These are phyloP conservation scores for Drosophila subpulchrella DNA, from an alignment of 1,140 invertebrate species.

Conservation along the genomic window DNA sequence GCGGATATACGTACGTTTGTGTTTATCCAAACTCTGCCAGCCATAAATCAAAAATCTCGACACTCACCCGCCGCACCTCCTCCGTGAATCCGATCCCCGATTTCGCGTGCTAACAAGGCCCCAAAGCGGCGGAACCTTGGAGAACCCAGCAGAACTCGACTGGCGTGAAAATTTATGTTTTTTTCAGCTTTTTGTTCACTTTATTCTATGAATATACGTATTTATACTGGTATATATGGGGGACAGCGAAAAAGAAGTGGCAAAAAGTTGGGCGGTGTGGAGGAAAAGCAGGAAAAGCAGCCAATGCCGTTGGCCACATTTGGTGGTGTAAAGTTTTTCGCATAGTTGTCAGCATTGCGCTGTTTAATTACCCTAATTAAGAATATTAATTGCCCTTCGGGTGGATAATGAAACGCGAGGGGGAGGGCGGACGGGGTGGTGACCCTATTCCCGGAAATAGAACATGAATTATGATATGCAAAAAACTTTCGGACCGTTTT, in stretches of 20 bases:
- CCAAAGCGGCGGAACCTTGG: slow-evolving; percentile 57
- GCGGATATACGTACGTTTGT: slow-evolving; percentile 23
- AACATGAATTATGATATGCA: slow-evolving; percentile 74
- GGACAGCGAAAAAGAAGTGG: slow-evolving; percentile 22
- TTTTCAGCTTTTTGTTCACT: slow-evolving; percentile 55
- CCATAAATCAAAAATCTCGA: slow-evolving; percentile 76
- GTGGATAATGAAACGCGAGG: slow-evolving; percentile 27
- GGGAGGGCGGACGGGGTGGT: background rate
- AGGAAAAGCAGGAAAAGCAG: slow-evolving; percentile 20
- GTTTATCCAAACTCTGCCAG: slow-evolving; percentile 41
- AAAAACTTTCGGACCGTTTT: slow-evolving; percentile 56
- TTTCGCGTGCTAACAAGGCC: slow-evolving; percentile 78
- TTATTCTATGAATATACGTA: slow-evolving; percentile 35
- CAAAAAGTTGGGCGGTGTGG: slow-evolving; percentile 15
- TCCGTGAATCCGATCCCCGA: slow-evolving; percentile 25
- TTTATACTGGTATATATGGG: background rate
- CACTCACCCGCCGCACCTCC: slow-evolving; percentile 28
- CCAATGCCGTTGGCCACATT: slow-evolving; percentile 44
- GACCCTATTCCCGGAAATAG: slow-evolving; percentile 60
- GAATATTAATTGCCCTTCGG: slow-evolving; percentile 82
- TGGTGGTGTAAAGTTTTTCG: slow-evolving; percentile 61
- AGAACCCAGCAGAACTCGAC: slow-evolving; percentile 29
- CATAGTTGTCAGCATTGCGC: slow-evolving; percentile 81
- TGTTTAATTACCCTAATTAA: slow-evolving; percentile 84
- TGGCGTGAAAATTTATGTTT: slow-evolving; percentile 77